Evolutionary conservation across 2,797 vertebrate species (phyloP), one percentile per base, ranked within the genome.

Genomic region (Sorex maritimensis): DNA sequence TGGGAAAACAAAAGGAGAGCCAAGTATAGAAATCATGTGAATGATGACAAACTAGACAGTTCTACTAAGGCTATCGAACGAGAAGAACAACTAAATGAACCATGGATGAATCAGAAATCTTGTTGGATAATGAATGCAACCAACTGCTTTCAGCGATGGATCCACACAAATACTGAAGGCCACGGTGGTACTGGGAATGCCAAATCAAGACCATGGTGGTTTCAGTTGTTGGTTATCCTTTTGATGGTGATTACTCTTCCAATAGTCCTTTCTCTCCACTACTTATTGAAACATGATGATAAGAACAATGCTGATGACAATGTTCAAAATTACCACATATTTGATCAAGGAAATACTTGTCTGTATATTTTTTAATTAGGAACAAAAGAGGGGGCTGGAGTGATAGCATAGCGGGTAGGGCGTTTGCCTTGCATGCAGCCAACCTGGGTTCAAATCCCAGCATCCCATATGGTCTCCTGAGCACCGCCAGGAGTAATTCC

Each of bases 71-170:
- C 86, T 86, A 84, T 65, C 86, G 41, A 79, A 87, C 92, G 28
- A 82, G 41, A 85, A 80, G 21, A 80, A 80, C 15, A 38, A 80
- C 30, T 77, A 88, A 65, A 93, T 61, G 19, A 91, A 81, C 82
- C 44, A 81, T 14, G 49, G 69, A 69, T 38, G 89, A 92, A 89
- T 87, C 24, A 93, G 63, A 91, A 95, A 65, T 13, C 23, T 81
- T 81, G 34, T 4, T 87, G 86, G 86, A 90, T 61, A 81, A 41
- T 38, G 41, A 83, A 49, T 38, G 49, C 46, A 68, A 75, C 26
- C 28, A 67, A 28, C 12, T 41, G 9, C 80, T 81, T 94, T 93
- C 46, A n/a, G 46, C 8, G 81, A 79, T 5, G 44, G 77, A 72
- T 23, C 21, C 90, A 73, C 30, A 65, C 3, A 84, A 44, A 72